Conservation (phyloP, 23 tunicate species). For the Clavelina lepadiformis region DNA sequence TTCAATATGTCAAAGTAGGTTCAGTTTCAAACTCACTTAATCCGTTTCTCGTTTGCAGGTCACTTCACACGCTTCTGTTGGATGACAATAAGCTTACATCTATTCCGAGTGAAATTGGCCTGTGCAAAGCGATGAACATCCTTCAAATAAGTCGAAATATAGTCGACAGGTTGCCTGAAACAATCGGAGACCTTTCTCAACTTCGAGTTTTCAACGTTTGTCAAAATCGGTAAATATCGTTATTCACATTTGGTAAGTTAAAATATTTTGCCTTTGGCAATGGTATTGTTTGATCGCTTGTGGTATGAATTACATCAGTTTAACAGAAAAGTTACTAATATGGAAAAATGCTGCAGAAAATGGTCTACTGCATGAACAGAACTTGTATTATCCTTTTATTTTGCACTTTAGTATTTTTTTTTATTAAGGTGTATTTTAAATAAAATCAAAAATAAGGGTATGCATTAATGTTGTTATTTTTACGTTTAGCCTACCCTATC, state of each 20-base stretch:
- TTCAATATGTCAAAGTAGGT: background rate
- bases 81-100: constrained; percentile 45
- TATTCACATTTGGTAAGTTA: too few relatives aligned
- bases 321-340: too few relatives aligned
- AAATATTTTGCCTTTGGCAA: too few relatives aligned
- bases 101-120: constrained; percentile 70
- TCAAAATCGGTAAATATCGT: constrained; percentile 68
- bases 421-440: background rate
- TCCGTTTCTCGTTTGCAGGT: too few relatives aligned
- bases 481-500: constrained; percentile 62
- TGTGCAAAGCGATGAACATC: constrained; percentile 44
- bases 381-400: background rate
- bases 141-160: constrained; percentile 75
- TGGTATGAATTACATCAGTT: too few relatives aligned
- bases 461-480: background rate
- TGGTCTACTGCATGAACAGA: background rate
- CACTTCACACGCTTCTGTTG: constrained; percentile 57
- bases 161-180: constrained; percentile 47
- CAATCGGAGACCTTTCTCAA: constrained; percentile 73
- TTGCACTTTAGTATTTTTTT: too few relatives aligned
- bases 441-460: background rate
- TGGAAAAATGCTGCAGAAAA: too few relatives aligned
- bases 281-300: too few relatives aligned
- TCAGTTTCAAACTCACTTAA: background rate
- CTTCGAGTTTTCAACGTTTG: constrained; percentile 79